Base-by-base conservation (phyloP, 2,797 vertebrate genomes). In the Ibycter americanus region DNA sequence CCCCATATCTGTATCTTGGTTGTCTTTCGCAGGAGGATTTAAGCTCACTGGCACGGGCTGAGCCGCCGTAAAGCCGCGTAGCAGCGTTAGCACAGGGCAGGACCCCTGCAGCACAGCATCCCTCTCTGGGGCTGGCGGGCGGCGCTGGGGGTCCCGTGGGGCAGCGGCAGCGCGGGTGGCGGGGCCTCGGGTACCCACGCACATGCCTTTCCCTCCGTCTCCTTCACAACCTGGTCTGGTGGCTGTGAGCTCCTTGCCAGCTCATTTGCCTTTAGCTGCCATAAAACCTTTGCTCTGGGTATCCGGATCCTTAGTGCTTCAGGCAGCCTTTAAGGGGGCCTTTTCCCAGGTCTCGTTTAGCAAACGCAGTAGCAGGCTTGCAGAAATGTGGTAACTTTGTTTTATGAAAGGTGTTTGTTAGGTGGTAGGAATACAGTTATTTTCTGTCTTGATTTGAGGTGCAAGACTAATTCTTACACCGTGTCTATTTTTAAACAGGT, bases 371-470 rank as follows among this genome's bases (percentile, higher is more conserved):
- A 83, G n/a, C 34, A 71, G 20, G 47, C 40, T 55, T 3, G 0
- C 12, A 65, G 51, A 76, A 89, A 47, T 12, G 15, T 38, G 32
- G 73, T 86, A 62, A 52, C 26, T 9, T 54, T 77, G 40, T 68
- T 90, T 83, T 32, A 19, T 56, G 47, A 23, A 85, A 93, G 27
- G 4, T 58, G 40, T 83, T 93, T 55, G 14, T 76, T 95, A 47
- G 58, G 21, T 31, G 15, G 12, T 47, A 54, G 34, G 72, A 93
- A 65, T 96, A 94, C 55, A 31, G 23, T 94, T 73, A 59, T 89
- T 86, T 96, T 92, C 56, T 91, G 63, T 83, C 92, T 96, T 88
- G 52, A 82, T 87, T 72, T 89, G 88, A 96, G 92, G 73, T 36
- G 44, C 55, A 13, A 27, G 82, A 59, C 86, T 85, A 70, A 83